Conservation (phyloP, 2,797 vertebrate species). For the Cacajao melanocephalus region DNA sequence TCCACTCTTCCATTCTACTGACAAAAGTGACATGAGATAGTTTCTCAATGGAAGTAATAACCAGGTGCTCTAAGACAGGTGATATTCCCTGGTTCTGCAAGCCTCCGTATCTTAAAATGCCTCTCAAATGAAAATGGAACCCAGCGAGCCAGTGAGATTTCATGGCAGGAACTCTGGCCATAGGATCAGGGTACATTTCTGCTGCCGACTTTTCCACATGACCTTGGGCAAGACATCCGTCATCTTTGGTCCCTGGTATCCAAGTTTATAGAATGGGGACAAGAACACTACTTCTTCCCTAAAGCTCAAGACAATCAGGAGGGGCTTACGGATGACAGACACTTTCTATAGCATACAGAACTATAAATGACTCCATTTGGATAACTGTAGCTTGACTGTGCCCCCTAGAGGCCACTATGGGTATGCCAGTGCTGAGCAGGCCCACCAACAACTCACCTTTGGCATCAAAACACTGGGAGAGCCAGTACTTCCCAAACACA, state of each 20-base stretch:
- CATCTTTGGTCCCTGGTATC: background rate
- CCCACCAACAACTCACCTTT: slow-evolving; percentile 89
- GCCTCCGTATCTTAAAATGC: background rate
- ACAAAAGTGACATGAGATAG: background rate
- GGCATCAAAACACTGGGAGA: slow-evolving; percentile 97
- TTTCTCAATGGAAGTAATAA: background rate
- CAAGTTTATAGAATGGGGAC: background rate
- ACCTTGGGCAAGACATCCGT: background rate
- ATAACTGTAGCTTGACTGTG: background rate
- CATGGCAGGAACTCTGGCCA: too few species aligned
- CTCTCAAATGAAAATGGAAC: background rate
- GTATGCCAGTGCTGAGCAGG: background rate
- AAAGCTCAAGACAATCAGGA: background rate
- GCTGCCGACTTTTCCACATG: background rate
- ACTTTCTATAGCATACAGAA: background rate
- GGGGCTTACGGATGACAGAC: background rate
- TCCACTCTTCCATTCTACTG: background rate
- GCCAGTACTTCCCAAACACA: slow-evolving; percentile 98
- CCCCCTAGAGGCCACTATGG: background rate
- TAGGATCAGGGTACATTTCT: background rate
- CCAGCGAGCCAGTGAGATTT: background rate
- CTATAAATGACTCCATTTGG: background rate
- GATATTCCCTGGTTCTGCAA: background rate
- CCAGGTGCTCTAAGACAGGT: background rate
- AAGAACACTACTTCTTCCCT: background rate